Conservation (phyloP, 2,888 invertebrate species). For the Noctua fimbriata region DNA sequence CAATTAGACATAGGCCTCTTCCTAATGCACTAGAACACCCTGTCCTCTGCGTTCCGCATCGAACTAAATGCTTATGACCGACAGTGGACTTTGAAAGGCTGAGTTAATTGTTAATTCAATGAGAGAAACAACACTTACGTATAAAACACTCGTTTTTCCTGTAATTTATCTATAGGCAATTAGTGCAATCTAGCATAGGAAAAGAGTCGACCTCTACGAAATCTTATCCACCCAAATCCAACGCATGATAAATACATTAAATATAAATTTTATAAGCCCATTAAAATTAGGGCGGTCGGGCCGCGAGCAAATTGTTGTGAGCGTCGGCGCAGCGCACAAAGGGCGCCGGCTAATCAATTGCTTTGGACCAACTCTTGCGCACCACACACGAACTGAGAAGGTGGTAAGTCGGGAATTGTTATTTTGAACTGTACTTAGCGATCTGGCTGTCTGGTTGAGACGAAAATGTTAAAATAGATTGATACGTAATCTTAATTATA, state of each 20-base stretch:
- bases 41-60: not conserved
- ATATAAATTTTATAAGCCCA: conserved; percentile 90
- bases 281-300: conserved; percentile 90
- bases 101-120: not conserved
- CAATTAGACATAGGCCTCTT: not conserved
- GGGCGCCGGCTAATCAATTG: conserved; percentile 89
- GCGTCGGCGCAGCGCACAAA: conserved; percentile 87
- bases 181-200: too few relatives aligned
- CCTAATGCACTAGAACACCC: not conserved
- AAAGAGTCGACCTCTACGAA: not conserved
- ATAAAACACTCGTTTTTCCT: too few relatives aligned
- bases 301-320: conserved; percentile 89
- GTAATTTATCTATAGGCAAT: not conserved
- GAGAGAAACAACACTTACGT: not conserved
- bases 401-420: conserved; percentile 34
- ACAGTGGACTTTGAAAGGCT: not conserved
- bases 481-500: too few relatives aligned
- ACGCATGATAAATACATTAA: conserved; percentile 89
- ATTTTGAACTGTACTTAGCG: conserved; percentile 8
- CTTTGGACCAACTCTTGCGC: conserved; percentile 75
- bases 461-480: too few relatives aligned
- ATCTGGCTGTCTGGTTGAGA: not conserved
- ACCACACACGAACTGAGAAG: conserved; percentile 41
- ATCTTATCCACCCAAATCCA: conserved; percentile 74
- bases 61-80: not conserved